phyloP scores from a whole-genome alignment of 2,113 vertebrate species.

The Phrynosoma platyrhinos region DNA sequence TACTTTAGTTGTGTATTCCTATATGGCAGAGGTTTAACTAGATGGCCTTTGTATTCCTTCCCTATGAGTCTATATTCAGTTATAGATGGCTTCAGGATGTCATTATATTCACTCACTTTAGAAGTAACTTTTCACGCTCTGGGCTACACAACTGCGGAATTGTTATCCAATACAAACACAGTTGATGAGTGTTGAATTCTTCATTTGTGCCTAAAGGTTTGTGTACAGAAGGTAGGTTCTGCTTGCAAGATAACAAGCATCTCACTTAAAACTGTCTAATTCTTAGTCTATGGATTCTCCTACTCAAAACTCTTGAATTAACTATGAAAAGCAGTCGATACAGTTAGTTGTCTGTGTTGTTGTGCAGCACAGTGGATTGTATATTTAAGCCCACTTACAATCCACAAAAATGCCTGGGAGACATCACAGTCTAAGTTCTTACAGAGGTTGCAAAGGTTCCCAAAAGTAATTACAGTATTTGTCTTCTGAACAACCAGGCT shows the following conservation, averaged over 20 bases:
- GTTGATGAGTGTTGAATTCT: neutral
- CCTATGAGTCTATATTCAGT: neutral
- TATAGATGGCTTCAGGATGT: neutral
- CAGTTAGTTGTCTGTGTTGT: neutral
- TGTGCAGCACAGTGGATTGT: neutral
- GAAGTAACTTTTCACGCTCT: too few relatives aligned
- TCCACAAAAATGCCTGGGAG: neutral
- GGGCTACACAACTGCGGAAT: too few relatives aligned
- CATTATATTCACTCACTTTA: neutral
- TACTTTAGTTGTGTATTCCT: too few relatives aligned
- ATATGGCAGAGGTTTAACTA: too few relatives aligned
- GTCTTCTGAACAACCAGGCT: slow-evolving; percentile 35
- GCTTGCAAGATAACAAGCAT: neutral
- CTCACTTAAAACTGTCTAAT: neutral
- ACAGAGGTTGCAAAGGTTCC: slow-evolving; percentile 13
- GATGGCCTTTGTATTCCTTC: too few relatives aligned
- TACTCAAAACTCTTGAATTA: neutral
- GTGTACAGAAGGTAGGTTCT: neutral
- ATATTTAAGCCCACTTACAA: neutral
- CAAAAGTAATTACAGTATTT: slow-evolving; percentile 42
- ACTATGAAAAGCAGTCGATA: neutral
- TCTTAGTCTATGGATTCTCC: neutral
- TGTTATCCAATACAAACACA: too few relatives aligned
- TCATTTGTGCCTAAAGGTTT: neutral
- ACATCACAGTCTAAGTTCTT: slow-evolving; percentile 12